These are phyloP conservation scores for Tragelaphus imberbis DNA, from an alignment of 2,113 vertebrate species.

Conservation along the genomic window DNA sequence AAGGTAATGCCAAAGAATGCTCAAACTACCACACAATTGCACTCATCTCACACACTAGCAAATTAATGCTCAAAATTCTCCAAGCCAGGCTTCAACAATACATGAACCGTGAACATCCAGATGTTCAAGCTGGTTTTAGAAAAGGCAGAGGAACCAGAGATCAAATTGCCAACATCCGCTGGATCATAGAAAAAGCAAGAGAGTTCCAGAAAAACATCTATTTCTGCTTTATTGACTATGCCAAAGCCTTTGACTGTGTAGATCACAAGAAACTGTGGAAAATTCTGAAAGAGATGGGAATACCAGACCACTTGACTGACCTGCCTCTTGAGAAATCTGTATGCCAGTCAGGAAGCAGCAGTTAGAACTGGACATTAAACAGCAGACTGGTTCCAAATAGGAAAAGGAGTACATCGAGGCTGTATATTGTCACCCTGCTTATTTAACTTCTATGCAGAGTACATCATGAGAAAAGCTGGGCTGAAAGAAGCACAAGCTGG, in stretches of 20 bases:
- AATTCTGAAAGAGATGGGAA: neutral
- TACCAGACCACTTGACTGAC: neutral
- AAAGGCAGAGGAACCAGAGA: neutral
- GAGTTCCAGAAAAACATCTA: neutral
- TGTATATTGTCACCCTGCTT: neutral
- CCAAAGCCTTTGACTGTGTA: neutral
- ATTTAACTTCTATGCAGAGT: neutral
- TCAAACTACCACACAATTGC: neutral
- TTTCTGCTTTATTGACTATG: neutral
- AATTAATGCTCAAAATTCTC: neutral
- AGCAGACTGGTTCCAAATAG: neutral
- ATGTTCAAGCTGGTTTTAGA: neutral
- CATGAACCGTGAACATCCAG: neutral
- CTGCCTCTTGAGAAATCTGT: neutral
- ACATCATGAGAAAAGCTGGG: neutral
- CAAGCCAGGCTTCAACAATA: neutral
- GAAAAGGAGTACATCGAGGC: neutral
- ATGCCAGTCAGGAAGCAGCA: neutral
- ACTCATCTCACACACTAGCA: neutral
- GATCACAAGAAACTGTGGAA: neutral
- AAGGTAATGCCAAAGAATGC: neutral
- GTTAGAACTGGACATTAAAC: neutral
- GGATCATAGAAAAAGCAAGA: neutral
- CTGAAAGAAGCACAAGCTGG: neutral
- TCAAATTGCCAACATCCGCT: neutral